Base-by-base conservation (phyloP, 2,113 vertebrate species). In the Nycticorax nycticorax region DNA sequence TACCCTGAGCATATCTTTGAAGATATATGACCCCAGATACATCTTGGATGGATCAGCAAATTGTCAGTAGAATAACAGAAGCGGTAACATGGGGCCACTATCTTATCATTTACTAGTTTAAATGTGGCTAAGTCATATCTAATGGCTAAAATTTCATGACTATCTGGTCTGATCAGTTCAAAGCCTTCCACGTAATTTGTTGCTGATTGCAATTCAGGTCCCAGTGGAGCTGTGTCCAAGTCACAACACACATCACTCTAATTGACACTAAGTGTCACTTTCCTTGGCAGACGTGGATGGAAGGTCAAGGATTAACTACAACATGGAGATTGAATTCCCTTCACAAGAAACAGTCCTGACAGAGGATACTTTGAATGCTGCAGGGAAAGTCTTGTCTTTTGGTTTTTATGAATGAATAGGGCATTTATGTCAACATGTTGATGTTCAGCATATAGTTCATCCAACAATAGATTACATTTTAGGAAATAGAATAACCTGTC, bases 271-370 rank as follows among this genome's bases (percentile, higher is more conserved):
- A 96, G 88, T 92, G 89, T 96, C 92, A 85, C 76, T 72, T 96
- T 94, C 66, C 64, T 71, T 96, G 78, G 89, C 85, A 89, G 72
- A 72, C 5, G 1, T 75, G 69, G 35, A 91, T 68, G 59, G 66
- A 92, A 94, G 94, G 95, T 97, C 96, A 97, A 76, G 63, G 93
- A 93, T 94, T 94, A 94, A 97, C 78, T 56, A 48, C 50, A 79
- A 26, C 5, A 9, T 16, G 16, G 77, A 88, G 30, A 76, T 39
- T 64, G 15, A 86, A 56, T 81, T 94, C 77, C 77, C 35, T 78
- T 88, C 26, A 6, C 16, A 57, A 84, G 56, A 92, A 88, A 55
- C 9, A 63, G 8, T 55, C 50, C 60, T 21, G 59, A 57, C 26
- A 81, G 60, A 87, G 28, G 50, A 66, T 83, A 71, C 48, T 79